A percentile compares a stretch with the other conserved stretches of the same genome.
These are phyloP conservation scores for Lasioglossum vierecki DNA, from an alignment of 2,888 invertebrate species.

Conservation along the genomic window DNA sequence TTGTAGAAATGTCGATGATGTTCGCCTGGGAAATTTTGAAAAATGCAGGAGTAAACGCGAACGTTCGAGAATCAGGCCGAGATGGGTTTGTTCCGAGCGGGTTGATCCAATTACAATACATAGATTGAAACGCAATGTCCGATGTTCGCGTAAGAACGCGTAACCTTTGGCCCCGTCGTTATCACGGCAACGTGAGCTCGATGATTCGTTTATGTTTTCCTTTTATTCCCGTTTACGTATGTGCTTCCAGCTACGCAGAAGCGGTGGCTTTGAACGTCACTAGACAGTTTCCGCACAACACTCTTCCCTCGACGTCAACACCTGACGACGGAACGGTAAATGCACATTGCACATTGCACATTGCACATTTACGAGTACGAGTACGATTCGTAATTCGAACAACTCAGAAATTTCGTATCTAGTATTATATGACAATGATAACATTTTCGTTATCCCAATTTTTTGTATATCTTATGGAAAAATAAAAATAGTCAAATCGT, in stretches of 20 bases:
- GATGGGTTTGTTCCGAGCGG: not conserved
- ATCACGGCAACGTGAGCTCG: not conserved
- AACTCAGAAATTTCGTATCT: not conserved
- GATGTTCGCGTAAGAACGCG: not conserved
- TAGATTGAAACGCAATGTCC: not conserved
- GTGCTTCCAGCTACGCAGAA: slow-evolving; percentile 60
- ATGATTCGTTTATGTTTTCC: not conserved
- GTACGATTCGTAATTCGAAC: not conserved
- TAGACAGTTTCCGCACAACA: slow-evolving; percentile 60
- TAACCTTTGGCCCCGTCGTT: slow-evolving; percentile 26
- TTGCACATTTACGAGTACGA: not conserved
- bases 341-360: too few species aligned
- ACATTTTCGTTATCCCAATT: not conserved
- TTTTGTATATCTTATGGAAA: not conserved
- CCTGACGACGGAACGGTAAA: slow-evolving; percentile 67
- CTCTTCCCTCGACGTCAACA: slow-evolving; percentile 53
- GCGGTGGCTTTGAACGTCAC: slow-evolving; percentile 58
- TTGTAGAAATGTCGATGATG: not conserved
- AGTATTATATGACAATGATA: not conserved
- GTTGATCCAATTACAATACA: not conserved
- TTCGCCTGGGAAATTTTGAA: not conserved
- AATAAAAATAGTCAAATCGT: not conserved
- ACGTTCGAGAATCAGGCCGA: not conserved
- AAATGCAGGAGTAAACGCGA: not conserved
- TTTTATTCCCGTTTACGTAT: not conserved